Conservation (phyloP, 2,888 invertebrate genomes). For the Xylota segnis region DNA sequence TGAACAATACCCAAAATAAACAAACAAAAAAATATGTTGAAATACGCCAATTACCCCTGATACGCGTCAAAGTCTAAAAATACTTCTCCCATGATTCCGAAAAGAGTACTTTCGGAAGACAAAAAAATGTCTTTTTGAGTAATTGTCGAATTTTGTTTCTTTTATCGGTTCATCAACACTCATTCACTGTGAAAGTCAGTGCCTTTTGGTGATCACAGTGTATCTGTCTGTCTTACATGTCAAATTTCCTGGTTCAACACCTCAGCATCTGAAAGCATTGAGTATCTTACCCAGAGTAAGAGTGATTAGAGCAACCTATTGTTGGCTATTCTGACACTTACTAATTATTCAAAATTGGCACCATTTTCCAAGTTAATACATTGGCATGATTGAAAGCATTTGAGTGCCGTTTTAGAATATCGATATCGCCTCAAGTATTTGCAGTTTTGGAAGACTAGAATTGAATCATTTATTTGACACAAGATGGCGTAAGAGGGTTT, state of each 20-base stretch:
- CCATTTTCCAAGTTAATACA: neutral
- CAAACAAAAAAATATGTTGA: no score
- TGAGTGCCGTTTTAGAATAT: neutral
- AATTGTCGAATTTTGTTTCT: neutral
- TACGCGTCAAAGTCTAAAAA: neutral
- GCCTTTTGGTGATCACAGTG: neutral
- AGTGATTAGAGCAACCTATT: neutral
- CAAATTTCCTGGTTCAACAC: constrained; percentile 24
- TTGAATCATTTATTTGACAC: no score
- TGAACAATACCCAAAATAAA: no score
- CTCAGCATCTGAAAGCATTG: neutral
- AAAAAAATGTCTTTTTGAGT: neutral
- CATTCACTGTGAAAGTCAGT: constrained; percentile 1
- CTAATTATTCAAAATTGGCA: neutral
- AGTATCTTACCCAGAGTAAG: neutral
- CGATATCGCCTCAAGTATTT: no score
- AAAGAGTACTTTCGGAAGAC: neutral
- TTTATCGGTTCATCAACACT: constrained; percentile 29
- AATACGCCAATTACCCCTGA: no score
- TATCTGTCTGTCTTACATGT: neutral
- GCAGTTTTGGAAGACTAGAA: no score
- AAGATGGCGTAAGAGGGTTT: no score
- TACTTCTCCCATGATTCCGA: neutral
- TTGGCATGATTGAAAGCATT: neutral
- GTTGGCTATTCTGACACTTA: neutral